These are phyloP conservation scores for Myzus persicae DNA, from an alignment of 1,140 invertebrate species.

Conservation along the genomic window DNA sequence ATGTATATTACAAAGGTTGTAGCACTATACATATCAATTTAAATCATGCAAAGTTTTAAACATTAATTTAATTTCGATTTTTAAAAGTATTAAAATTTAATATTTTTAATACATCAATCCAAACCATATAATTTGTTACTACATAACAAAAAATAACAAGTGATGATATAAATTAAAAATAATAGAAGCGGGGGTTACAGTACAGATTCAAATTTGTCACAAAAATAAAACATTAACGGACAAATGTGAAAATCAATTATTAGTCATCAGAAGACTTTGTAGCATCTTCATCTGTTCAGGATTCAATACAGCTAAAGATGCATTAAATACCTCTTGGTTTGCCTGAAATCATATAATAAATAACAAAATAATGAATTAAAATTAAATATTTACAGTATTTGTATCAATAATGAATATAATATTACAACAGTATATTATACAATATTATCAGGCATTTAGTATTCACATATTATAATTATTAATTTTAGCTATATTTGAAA, in stretches of 20 bases:
- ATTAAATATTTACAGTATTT: not conserved
- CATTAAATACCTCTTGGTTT: slow-evolving; percentile 48
- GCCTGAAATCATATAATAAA: slow-evolving; percentile 15
- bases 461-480: not conserved
- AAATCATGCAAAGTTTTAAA: not conserved
- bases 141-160: slow-evolving; percentile 51
- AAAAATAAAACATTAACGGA: slow-evolving; percentile 9
- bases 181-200: slow-evolving; percentile 37
- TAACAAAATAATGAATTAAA: not conserved
- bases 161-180: slow-evolving; percentile 29
- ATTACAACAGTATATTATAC: not conserved
- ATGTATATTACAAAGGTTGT: slow-evolving; percentile 3
- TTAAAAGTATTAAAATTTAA: not conserved
- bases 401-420: not conserved
- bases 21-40: not conserved
- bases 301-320: slow-evolving; percentile 34
- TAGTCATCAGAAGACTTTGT: slow-evolving; percentile 35
- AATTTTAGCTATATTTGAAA: not conserved
- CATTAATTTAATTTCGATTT: not conserved
- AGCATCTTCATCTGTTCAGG: slow-evolving; percentile 21
- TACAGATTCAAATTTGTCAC: slow-evolving; percentile 36
- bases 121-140: slow-evolving; percentile 29
- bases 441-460: not conserved
- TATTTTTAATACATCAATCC: not conserved
- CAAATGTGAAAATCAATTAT: slow-evolving; percentile 33